Evolutionary conservation across 2,888 invertebrate genomes (phyloP), one percentile per base, ranked within the genome.

Genomic region (Diarsia rubi): DNA sequence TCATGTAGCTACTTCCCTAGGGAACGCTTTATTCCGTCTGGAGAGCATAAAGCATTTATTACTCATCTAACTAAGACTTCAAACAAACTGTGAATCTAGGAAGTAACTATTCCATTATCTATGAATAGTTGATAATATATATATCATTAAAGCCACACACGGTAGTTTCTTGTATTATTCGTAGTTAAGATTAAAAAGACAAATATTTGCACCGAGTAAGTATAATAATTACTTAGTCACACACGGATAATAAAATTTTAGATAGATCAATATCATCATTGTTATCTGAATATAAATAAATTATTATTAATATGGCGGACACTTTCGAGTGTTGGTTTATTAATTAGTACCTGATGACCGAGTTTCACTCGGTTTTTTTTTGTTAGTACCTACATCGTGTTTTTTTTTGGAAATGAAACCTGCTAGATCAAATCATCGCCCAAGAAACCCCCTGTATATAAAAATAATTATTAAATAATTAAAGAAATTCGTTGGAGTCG

Each of bases 151-250:
- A 75, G 11, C 8, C n/a, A 24, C 37, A 64, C 47, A 54, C 31
- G 42, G n/a, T 59, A 60, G 8, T 69, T 60, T 44, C 63, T 65
- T 5, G 2, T 66, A 19, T n/a, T 64, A 59, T 14, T n/a, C 37
- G 14, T 21, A 49, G 12, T 66, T 54, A 47, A 71, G 44, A 57
- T 59, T 63, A 52, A 24, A 59, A 63, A 47, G 21, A 47, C 44
- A 60, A 81, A 81, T 70, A 68, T 70, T 69, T 44, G 44, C 31
- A n/a, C 31, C 21, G 27, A 62, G 27, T 19, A 44, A 27, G 19
- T 45, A 37, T 37, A 37, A 37, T 37, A 45, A 9, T 31, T 19
- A 45, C 21, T 64, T 69, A 19, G 14, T 37, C 2, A 67, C 27
- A 69, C 37, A 67, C 19, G 21, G 73, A 69, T 73, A 49, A 68